Conservation (phyloP, 1,140 invertebrate species). For the Sipha flava region DNA sequence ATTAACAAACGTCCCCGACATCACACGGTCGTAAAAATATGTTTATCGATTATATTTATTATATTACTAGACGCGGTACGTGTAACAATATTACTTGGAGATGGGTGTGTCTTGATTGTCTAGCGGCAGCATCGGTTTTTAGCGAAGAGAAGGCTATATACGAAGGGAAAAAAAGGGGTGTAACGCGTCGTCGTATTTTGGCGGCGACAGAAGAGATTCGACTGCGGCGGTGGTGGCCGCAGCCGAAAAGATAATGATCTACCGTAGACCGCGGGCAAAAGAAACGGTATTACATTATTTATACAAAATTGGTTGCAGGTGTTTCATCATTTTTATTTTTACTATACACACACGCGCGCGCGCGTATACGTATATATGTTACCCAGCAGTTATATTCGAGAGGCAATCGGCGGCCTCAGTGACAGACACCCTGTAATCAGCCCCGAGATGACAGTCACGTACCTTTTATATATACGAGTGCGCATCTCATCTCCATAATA, state of each 20-base stretch:
- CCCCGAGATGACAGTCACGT: constrained; percentile 29
- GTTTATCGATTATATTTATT: too few relatives aligned
- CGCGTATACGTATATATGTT: neutral
- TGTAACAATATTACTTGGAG: too few relatives aligned
- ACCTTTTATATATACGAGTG: neutral
- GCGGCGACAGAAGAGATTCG: neutral
- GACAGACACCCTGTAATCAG: constrained; percentile 33
- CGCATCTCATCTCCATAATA: constrained; percentile 30
- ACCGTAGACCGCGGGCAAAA: constrained; percentile 6
- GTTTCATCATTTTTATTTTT: constrained; percentile 25
- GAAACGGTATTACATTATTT: constrained; percentile 18
- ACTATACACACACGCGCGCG: neutral
- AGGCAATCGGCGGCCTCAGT: neutral
- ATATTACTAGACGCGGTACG: too few relatives aligned
- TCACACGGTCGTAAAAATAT: too few relatives aligned
- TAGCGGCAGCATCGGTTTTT: neutral
- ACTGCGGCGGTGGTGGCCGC: neutral
- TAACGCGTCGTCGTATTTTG: neutral
- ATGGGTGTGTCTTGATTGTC: neutral
- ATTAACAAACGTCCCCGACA: too few relatives aligned
- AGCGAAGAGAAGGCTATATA: neutral
- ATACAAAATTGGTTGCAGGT: constrained; percentile 32
- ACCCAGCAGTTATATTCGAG: neutral
- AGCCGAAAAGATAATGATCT: constrained; percentile 24
- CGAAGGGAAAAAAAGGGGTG: constrained; percentile 1